phyloP scores from a whole-genome alignment of 2,113 vertebrate species.

The Toxotes jaculatrix region DNA sequence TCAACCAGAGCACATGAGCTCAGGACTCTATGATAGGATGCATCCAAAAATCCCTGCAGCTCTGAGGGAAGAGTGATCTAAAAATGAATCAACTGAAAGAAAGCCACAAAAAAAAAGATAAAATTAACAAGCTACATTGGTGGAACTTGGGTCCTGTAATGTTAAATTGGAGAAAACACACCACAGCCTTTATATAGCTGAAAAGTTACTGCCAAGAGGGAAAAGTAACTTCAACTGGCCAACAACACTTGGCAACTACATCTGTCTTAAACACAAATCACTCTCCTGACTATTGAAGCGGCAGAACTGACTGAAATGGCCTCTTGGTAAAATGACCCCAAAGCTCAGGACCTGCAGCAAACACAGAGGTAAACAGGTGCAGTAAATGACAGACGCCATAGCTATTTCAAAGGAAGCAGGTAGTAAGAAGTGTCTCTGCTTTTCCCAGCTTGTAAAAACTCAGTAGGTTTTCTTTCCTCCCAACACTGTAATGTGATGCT shows the following conservation, averaged over 20 bases:
- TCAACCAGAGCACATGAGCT: conserved; percentile 7
- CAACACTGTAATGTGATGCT: no score
- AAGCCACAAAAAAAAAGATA: not conserved
- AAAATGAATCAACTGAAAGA: conserved; percentile 14
- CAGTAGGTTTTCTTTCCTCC: no score
- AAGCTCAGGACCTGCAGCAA: not conserved
- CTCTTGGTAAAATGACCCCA: conserved; percentile 3
- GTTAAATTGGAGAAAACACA: not conserved
- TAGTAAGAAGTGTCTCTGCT: no score
- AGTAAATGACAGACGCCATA: not conserved
- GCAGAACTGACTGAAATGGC: not conserved
- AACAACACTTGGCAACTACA: conserved; percentile 13
- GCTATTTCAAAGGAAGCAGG: not conserved
- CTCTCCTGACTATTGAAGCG: not conserved
- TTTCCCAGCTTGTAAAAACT: no score
- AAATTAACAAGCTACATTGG: conserved; percentile 5
- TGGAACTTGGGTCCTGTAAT: conserved; percentile 1
- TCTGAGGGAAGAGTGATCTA: conserved; percentile 5
- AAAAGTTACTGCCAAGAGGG: not conserved
- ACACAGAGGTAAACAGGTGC: not conserved
- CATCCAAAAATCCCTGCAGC: conserved; percentile 14
- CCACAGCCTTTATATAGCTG: not conserved
- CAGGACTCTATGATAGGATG: not conserved
- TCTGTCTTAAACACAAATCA: conserved; percentile 2
- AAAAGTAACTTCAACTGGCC: not conserved